Percentiles rank a stretch among this genome's conserved stretches.
phyloP scores from a whole-genome alignment of 2,888 invertebrate genomes.

The Drosophila picticornis region DNA sequence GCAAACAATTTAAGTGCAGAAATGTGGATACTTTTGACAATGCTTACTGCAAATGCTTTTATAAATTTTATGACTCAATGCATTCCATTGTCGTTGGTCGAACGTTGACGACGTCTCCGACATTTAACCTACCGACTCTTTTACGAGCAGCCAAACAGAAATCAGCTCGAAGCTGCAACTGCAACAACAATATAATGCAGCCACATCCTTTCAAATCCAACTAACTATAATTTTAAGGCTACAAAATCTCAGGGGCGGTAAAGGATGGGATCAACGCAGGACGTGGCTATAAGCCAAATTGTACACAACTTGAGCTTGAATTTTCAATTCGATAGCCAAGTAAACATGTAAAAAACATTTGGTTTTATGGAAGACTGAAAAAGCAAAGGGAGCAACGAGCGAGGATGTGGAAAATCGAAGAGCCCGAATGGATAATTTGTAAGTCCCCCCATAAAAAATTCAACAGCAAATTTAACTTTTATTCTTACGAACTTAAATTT shows the following conservation, averaged over 20 bases:
- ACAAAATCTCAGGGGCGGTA: constrained; percentile 44
- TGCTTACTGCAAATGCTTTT: constrained; percentile 72
- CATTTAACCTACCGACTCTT: constrained; percentile 66
- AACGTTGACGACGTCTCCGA: constrained; percentile 31
- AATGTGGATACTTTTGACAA: constrained; percentile 60
- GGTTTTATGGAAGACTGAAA: background rate
- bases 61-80: constrained; percentile 77
- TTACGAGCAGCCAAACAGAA: constrained; percentile 56
- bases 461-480: background rate
- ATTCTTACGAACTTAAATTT: constrained; percentile 35
- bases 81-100: constrained; percentile 58
- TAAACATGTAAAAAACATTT: constrained; percentile 41
- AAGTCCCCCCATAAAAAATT: background rate
- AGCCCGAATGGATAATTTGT: background rate
- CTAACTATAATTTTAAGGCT: constrained; percentile 73
- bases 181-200: constrained; percentile 42
- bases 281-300: constrained; percentile 65
- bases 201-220: constrained; percentile 59
- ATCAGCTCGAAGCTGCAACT: constrained; percentile 32
- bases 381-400: constrained; percentile 27
- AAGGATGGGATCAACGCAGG: background rate
- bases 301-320: constrained; percentile 64
- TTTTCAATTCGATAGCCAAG: constrained; percentile 55
- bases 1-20: constrained; percentile 59
- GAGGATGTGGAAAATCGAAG: constrained; percentile 60